phyloP scores from a whole-genome alignment of 2,888 invertebrate species.

The Protula sp. region DNA sequence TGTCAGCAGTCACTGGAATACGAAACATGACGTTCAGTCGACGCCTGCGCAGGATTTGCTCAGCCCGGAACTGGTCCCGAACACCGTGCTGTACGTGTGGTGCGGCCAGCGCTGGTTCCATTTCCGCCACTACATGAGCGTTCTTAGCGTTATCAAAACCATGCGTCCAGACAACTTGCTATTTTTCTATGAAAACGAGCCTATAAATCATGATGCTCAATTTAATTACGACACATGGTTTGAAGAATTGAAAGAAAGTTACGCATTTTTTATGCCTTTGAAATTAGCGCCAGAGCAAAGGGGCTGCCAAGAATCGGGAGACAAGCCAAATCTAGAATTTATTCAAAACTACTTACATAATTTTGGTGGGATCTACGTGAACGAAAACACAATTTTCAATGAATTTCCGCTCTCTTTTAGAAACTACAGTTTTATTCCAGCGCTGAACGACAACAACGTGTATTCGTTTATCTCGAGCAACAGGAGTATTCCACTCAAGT shows the following conservation, averaged over 20 bases:
- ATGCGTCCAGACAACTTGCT: constrained; percentile 40
- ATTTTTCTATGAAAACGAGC: constrained; percentile 30
- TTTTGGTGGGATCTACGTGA: constrained; percentile 38
- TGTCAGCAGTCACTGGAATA: no score
- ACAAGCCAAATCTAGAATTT: constrained; percentile 17
- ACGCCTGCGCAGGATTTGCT: no score
- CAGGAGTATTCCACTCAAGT: not conserved
- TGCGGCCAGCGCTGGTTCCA: constrained; percentile 36
- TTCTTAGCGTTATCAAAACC: constrained; percentile 37
- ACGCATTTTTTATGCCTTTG: not conserved
- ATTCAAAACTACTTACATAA: constrained; percentile 21
- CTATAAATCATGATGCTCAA: constrained; percentile 28
- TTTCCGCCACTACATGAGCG: constrained; percentile 41
- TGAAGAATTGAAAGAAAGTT: not conserved
- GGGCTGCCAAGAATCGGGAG: no score
- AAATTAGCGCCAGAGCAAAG: no score
- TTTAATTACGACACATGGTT: not conserved
- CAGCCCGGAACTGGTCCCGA: constrained; percentile 15
- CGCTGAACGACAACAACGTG: constrained; percentile 3
- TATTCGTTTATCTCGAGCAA: constrained; percentile 17
- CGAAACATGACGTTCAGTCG: no score
- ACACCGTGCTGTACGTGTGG: constrained; percentile 38
- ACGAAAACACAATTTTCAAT: constrained; percentile 25
- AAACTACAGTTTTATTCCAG: constrained; percentile 13
- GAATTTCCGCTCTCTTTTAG: constrained; percentile 13